Evolutionary conservation across 2,888 invertebrate species (phyloP).

Genomic region (Andrena praecox): DNA sequence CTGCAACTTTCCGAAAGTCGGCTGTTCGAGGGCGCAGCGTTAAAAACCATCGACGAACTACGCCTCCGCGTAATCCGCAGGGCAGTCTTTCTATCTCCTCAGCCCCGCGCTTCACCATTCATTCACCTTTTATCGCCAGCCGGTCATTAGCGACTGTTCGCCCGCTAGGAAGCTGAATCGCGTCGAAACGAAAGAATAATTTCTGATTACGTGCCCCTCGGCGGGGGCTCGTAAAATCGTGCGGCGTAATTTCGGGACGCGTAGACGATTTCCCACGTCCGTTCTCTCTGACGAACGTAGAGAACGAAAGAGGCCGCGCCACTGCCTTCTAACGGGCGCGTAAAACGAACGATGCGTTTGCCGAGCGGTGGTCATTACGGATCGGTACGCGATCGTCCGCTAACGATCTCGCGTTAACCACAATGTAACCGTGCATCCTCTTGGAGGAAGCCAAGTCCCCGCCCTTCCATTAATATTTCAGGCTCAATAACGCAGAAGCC

Average conservation of each 20-base stretch:
- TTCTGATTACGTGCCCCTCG: slow-evolving; percentile 19
- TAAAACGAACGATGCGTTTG: slow-evolving; percentile 31
- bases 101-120: slow-evolving; percentile 1
- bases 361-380: slow-evolving; percentile 32
- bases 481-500: slow-evolving; percentile 42
- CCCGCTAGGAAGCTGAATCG: background rate
- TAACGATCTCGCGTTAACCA: slow-evolving; percentile 42
- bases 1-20: slow-evolving; percentile 29
- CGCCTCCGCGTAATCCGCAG: background rate
- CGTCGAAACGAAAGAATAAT: slow-evolving; percentile 22
- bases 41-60: background rate
- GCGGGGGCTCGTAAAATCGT: slow-evolving; percentile 39
- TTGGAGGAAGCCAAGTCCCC: slow-evolving; percentile 9
- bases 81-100: background rate
- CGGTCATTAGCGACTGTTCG: slow-evolving; percentile 15
- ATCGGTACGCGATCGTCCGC: slow-evolving; percentile 4
- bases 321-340: slow-evolving; percentile 40
- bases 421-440: slow-evolving; percentile 45
- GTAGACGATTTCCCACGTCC: slow-evolving; percentile 32
- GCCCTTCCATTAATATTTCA: slow-evolving; percentile 59
- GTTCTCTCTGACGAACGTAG: slow-evolving; percentile 29
- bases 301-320: slow-evolving; percentile 20
- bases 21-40: slow-evolving; percentile 4
- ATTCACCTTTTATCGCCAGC: slow-evolving; percentile 18
- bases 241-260: slow-evolving; percentile 40